Base-by-base conservation (phyloP, 92 coral and sea anemone genomes). In the Pocillopora grandis region DNA sequence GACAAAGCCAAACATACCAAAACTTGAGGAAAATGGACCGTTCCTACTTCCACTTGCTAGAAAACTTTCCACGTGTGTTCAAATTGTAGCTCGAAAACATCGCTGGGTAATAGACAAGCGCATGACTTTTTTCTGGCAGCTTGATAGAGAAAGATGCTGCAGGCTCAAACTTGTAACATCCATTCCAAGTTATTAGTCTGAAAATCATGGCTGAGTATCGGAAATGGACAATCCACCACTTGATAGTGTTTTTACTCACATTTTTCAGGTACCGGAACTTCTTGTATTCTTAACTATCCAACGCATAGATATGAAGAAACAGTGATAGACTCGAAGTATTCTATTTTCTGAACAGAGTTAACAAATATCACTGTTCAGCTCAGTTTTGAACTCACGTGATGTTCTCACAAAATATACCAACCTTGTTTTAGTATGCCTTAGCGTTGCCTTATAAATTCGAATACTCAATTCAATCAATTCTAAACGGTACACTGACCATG, bases 31-130 rank as follows among this genome's bases (percentile, higher is more conserved):
- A 73, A 63, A 5, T 20, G 18, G 5, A 21, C 17, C 58, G 65
- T 52, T 63, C 59, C 3, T 60, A 52, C 67, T 20, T 19, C 31
- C 65, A 62, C 64, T 27, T 64, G 27, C 35, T 61, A 62, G 62
- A 67, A 87, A 84, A 80, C 76, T 91, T 79, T 84, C 94, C 94
- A 91, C 94, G 94, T 91, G 94, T 80, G 31, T 91, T 85, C 89
- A 91, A 88, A 80, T 12, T 18, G 80, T 19, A 13, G 60, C 77
- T 21, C 77, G 85, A 81, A 81, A 71, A 69, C 15, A 15, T 81
- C 35, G 59, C 66, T 37, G 85, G 85, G 85, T 52, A 80, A 79
- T 61, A 57, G 48, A 69, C 20, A 21, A 42, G 68, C 69, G 27
- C 80, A 76, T 60, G 80, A 16, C 64, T 17, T 35, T 1, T 18